Evolutionary conservation across 2,888 invertebrate genomes (phyloP).

Genomic region (Habroteleia sp.): DNA sequence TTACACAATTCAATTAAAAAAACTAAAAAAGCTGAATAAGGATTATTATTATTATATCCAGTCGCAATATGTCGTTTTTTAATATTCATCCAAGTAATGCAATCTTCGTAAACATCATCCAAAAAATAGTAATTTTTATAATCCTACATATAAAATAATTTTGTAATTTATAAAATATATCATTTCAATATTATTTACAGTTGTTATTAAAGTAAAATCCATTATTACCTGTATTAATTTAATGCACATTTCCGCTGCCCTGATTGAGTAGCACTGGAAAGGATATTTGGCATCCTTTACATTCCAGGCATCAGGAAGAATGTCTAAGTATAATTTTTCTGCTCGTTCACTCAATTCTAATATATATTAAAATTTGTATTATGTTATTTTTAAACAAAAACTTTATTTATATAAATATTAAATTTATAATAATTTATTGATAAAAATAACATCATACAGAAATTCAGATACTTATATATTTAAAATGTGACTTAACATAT

Average conservation of each 20-base stretch:
- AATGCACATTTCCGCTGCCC: slow-evolving; percentile 14
- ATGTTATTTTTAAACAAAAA: too few species aligned
- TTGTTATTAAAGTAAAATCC: too few species aligned
- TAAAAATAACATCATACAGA: too few species aligned
- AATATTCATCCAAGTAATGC: neutral
- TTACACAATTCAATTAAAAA: slow-evolving; percentile 10
- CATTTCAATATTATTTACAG: too few species aligned
- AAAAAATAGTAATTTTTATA: slow-evolving; percentile 9
- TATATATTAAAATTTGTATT: neutral
- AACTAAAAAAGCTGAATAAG: slow-evolving; percentile 6
- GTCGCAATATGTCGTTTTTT: neutral
- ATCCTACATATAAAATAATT: too few species aligned
- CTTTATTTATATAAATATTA: too few species aligned
- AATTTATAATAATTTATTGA: too few species aligned
- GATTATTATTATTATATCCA: neutral
- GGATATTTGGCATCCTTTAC: neutral
- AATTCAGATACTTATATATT: too few species aligned
- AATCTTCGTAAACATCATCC: neutral
- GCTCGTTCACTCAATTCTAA: neutral
- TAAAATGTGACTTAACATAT: too few species aligned
- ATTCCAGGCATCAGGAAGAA: slow-evolving; percentile 25
- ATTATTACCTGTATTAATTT: neutral
- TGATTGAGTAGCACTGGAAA: slow-evolving; percentile 20
- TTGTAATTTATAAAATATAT: neutral
- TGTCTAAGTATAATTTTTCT: slow-evolving; percentile 10